These are phyloP conservation scores for Brotula barbata DNA, from an alignment of 2,797 vertebrate genomes.

Conservation along the genomic window DNA sequence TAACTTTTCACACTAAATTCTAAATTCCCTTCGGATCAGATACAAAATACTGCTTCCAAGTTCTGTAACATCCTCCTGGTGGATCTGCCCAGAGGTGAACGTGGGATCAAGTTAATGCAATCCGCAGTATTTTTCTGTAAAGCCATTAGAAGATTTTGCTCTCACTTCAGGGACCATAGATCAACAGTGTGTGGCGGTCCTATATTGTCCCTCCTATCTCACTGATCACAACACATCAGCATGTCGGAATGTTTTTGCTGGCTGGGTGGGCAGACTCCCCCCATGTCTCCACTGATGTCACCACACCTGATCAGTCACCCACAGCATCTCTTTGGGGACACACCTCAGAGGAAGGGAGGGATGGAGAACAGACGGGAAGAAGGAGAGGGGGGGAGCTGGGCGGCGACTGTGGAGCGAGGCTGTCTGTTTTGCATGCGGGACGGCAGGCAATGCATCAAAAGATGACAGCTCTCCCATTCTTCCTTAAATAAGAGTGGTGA, in stretches of 20 bases:
- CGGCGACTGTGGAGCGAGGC: constrained; percentile 27
- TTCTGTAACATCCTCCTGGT: constrained; percentile 4
- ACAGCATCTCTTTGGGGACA: constrained; percentile 52
- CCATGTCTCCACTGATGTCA: constrained; percentile 62
- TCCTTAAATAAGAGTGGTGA: constrained; percentile 79
- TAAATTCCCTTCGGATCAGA: background rate
- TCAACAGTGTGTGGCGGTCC: constrained; percentile 56
- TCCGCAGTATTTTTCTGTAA: constrained; percentile 40
- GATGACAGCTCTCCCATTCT: constrained; percentile 81
- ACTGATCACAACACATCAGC: constrained; percentile 62
- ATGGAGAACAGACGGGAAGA: background rate
- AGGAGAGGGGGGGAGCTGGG: constrained; percentile 1
- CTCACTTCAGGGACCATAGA: constrained; percentile 65
- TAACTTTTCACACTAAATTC: background rate
- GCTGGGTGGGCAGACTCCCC: constrained; percentile 56
- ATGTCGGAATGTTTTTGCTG: constrained; percentile 41
- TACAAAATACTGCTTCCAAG: constrained; percentile 4
- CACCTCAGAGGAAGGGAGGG: constrained; percentile 34
- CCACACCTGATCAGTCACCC: constrained; percentile 75
- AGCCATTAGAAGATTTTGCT: constrained; percentile 44
- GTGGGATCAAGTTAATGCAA: constrained; percentile 24
- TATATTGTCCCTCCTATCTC: constrained; percentile 56
- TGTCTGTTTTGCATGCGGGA: constrained; percentile 77
- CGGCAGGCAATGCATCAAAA: constrained; percentile 82
- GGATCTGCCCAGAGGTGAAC: constrained; percentile 16